Conservation (phyloP, 1,140 invertebrate species). For the Odontomachus brunneus region DNA sequence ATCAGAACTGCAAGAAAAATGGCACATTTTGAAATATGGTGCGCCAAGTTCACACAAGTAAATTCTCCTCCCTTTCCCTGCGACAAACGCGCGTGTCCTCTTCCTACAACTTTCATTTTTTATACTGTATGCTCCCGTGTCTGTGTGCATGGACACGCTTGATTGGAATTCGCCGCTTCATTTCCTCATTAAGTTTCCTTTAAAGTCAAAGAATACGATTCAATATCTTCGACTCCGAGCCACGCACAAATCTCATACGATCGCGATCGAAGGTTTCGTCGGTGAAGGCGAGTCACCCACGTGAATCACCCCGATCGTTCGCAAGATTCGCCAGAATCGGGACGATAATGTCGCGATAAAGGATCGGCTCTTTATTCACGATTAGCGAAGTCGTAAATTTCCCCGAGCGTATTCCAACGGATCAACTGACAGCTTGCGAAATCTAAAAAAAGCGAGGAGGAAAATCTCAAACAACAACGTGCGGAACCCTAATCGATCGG, state of each 20-base stretch:
- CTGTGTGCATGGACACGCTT: too few relatives aligned
- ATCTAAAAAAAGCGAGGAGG: conserved; percentile 20
- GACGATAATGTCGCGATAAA: conserved; percentile 18
- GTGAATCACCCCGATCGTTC: neutral
- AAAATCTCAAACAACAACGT: conserved; percentile 43
- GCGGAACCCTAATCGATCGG: conserved; percentile 62
- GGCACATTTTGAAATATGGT: too few relatives aligned
- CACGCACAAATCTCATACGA: too few relatives aligned
- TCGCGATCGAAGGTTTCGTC: too few relatives aligned
- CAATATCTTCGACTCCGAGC: too few relatives aligned
- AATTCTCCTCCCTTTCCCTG: neutral
- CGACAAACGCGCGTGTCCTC: neutral
- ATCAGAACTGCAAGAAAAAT: too few relatives aligned
- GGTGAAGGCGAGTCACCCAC: too few relatives aligned
- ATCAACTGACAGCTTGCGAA: conserved; percentile 11
- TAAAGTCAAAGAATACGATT: conserved; percentile 1
- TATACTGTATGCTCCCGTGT: neutral
- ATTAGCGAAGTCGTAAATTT: conserved; percentile 23
- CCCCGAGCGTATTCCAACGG: conserved; percentile 9
- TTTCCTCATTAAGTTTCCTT: neutral
- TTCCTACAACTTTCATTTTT: neutral
- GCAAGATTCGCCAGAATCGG: conserved; percentile 3
- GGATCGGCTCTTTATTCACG: conserved; percentile 20
- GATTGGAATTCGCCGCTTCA: too few relatives aligned
- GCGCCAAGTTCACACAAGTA: too few relatives aligned